Percentiles rank a stretch among this genome's conserved stretches.
Conservation (phyloP, 53 echinoderm and acorn worm species). For the Mesocentrotus franciscanus region DNA sequence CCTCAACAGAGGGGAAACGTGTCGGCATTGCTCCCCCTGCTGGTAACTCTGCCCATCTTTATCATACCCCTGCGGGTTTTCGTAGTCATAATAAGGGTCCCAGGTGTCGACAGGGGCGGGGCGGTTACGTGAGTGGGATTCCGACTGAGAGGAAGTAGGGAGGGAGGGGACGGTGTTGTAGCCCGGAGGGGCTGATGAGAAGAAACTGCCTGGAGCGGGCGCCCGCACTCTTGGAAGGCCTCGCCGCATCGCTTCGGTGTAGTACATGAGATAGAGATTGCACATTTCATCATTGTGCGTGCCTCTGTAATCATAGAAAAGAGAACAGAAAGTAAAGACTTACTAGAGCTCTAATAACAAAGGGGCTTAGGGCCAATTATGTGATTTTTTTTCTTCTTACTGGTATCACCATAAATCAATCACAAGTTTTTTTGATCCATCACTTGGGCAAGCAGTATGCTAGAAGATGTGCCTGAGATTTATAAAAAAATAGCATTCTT, state of each 20-base stretch:
- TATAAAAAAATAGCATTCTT: no score
- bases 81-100: constrained; percentile 18
- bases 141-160: constrained; percentile 15
- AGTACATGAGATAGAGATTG: constrained; percentile 85
- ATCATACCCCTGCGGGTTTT: neutral
- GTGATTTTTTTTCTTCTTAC: no score
- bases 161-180: constrained; percentile 61
- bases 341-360: neutral
- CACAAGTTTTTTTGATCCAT: no score
- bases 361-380: neutral
- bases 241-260: constrained; percentile 76
- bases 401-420: no score
- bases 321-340: neutral
- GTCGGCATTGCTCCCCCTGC: constrained; percentile 41
- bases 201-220: constrained; percentile 61
- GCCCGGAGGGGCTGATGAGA: constrained; percentile 74
- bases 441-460: no score
- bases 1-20: neutral
- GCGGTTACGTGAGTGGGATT: constrained; percentile 18
- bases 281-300: constrained; percentile 83
- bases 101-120: constrained; percentile 4
- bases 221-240: constrained; percentile 76
- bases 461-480: no score
- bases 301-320: constrained; percentile 63
- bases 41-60: constrained; percentile 28